Conservation (phyloP, 1,140 invertebrate species). For the Drosophila simulans region DNA sequence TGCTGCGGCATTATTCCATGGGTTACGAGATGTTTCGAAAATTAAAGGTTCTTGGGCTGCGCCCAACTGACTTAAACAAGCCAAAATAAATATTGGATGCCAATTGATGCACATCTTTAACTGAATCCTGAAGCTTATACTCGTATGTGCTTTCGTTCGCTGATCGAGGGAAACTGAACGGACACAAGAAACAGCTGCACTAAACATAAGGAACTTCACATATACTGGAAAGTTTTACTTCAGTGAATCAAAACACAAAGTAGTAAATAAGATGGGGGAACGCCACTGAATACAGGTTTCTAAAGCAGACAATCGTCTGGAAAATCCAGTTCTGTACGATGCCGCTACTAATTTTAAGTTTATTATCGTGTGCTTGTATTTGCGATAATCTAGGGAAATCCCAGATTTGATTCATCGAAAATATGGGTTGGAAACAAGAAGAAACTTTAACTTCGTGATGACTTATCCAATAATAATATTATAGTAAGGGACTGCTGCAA, state of each 20-base stretch:
- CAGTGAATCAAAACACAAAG: too few relatives aligned
- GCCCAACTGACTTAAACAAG: constrained; percentile 6
- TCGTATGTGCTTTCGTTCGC: background rate
- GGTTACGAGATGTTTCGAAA: constrained; percentile 23
- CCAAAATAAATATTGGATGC: background rate
- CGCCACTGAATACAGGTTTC: constrained; percentile 28
- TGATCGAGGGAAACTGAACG: constrained; percentile 12
- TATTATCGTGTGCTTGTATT: background rate
- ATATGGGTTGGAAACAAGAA: background rate
- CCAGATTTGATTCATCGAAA: constrained; percentile 11
- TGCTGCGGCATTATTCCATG: background rate
- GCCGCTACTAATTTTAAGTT: background rate
- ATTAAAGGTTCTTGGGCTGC: constrained; percentile 37
- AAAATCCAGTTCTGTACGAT: constrained; percentile 45
- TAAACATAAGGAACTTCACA: background rate
- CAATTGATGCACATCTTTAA: constrained; percentile 24
- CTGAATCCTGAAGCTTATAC: constrained; percentile 1
- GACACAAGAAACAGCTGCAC: background rate
- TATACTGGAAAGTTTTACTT: too few relatives aligned
- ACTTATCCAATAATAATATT: constrained; percentile 69
- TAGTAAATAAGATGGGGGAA: background rate
- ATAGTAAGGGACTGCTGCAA: constrained; percentile 72
- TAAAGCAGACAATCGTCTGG: constrained; percentile 14
- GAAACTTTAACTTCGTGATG: background rate
- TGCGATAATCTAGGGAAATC: constrained; percentile 5